Conservation (phyloP, 2,113 vertebrate species). For the Xiphophorus maculatus region DNA sequence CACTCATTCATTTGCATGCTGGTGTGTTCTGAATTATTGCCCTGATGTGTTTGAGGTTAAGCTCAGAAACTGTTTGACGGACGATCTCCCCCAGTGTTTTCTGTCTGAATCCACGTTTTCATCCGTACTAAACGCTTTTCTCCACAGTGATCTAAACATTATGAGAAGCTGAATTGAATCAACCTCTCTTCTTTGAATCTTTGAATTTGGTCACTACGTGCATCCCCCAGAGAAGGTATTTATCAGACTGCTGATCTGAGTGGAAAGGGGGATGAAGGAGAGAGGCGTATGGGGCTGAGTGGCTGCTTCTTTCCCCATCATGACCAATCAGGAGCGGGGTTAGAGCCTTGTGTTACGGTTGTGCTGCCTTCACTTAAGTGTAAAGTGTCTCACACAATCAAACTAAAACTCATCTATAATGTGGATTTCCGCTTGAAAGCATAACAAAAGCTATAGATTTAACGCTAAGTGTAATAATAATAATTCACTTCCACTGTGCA, state of each 20-base stretch:
- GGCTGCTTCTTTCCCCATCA: constrained; percentile 39
- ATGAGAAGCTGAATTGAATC: no score
- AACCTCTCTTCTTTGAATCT: not conserved
- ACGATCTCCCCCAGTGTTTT: no score
- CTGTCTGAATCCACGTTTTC: no score
- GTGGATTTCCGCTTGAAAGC: no score
- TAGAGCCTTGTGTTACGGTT: constrained; percentile 27
- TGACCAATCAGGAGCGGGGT: constrained; percentile 56
- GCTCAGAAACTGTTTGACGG: no score
- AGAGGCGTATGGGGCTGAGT: constrained; percentile 16
- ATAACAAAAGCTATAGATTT: not conserved
- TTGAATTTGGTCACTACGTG: not conserved
- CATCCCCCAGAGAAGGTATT: not conserved
- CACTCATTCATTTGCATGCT: no score
- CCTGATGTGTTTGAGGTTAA: no score
- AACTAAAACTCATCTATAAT: no score
- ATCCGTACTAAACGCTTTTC: no score
- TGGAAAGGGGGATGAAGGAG: not conserved
- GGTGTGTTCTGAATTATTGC: no score
- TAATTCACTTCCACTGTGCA: not conserved
- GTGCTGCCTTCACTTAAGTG: constrained; percentile 40
- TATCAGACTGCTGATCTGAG: not conserved
- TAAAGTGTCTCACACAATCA: not conserved
- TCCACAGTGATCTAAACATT: no score
- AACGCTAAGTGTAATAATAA: not conserved